Evolutionary conservation across 2,113 vertebrate genomes (phyloP), one percentile per base, ranked within the genome.

Genomic region (Austrofundulus limnaeus): DNA sequence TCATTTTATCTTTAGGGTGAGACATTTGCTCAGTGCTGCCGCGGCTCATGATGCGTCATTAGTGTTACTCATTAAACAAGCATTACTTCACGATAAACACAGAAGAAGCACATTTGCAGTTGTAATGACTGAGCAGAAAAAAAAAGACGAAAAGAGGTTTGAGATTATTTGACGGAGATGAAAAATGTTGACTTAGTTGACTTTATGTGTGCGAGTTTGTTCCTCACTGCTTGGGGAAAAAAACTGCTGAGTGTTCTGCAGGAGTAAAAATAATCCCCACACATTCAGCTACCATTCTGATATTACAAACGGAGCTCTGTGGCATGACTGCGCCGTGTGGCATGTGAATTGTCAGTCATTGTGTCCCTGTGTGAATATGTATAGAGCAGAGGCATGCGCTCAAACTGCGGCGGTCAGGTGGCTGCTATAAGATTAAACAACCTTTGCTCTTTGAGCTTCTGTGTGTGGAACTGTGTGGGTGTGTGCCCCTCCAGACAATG

Each of bases 381-480:
- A 77, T 75, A 80, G 70, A 70, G 61, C 62, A 60, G 66, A 75
- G 77, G 55, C 76, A 84, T 80, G 78, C 57, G 68, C 68, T 68
- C 37, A 77, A 81, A 66, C 64, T 79, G 60, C 56, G 52, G 72
- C 59, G 42, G 87, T 88, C 81, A 85, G 83, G 83, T 85, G 83
- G 81, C 76, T 51, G 61, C 77, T 70, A 71, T 71, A 64, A 70
- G 61, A 76, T 77, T 63, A 81, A 81, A 75, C 58, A 67, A 59
- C 49, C 73, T 72, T 76, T 76, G 82, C 85, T 81, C 77, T 86
- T 79, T 85, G 61, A 75, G 79, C 72, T 62, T 64, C 69, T 72
- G 48, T 75, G 51, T 74, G 56, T 64, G 54, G 59, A 60, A 66
- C 37, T 55, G 61, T 42, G 63, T 61, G 66, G 37, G 63, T 66